Percentiles rank a stretch among this genome's conserved stretches.
Evolutionary conservation across 1,140 invertebrate species (phyloP).

Genomic region (Temnothorax longispinosus): DNA sequence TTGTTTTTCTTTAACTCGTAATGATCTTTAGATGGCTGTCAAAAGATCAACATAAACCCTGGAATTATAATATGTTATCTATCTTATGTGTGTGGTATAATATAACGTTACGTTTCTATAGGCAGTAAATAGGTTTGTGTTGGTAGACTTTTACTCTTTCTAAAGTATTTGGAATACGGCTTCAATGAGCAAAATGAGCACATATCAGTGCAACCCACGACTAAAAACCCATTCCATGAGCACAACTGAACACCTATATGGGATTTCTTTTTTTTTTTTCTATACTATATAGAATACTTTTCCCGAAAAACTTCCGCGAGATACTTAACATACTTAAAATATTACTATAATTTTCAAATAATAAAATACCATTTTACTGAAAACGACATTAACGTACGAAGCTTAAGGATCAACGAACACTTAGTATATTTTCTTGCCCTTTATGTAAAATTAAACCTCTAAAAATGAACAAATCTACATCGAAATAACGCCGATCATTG

Average conservation of each 20-base stretch:
- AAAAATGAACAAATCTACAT: constrained; percentile 61
- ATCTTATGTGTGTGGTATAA: constrained; percentile 6
- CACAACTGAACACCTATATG: not conserved
- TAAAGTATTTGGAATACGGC: not conserved
- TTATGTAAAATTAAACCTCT: constrained; percentile 67
- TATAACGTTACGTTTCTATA: constrained; percentile 50
- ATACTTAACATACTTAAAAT: constrained; percentile 15
- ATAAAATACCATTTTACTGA: constrained; percentile 18
- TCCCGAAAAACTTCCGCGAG: not conserved
- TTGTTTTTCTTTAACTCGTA: not conserved
- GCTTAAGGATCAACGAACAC: constrained; percentile 64
- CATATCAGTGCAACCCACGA: not conserved
- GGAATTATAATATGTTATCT: not conserved
- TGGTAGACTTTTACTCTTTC: constrained; percentile 13
- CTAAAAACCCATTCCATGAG: not conserved
- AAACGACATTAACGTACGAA: constrained; percentile 69
- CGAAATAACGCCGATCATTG: constrained; percentile 49
- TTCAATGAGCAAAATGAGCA: constrained; percentile 10
- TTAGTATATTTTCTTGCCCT: constrained; percentile 57
- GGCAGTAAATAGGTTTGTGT: constrained; percentile 53
- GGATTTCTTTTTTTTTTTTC: not conserved
- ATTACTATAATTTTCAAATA: constrained; percentile 18
- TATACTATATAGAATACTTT: not conserved
- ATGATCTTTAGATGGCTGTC: not conserved
- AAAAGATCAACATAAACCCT: constrained; percentile 33